Evolutionary conservation across 2,113 vertebrate genomes (phyloP).

Genomic region (Salvelinus namaycush): DNA sequence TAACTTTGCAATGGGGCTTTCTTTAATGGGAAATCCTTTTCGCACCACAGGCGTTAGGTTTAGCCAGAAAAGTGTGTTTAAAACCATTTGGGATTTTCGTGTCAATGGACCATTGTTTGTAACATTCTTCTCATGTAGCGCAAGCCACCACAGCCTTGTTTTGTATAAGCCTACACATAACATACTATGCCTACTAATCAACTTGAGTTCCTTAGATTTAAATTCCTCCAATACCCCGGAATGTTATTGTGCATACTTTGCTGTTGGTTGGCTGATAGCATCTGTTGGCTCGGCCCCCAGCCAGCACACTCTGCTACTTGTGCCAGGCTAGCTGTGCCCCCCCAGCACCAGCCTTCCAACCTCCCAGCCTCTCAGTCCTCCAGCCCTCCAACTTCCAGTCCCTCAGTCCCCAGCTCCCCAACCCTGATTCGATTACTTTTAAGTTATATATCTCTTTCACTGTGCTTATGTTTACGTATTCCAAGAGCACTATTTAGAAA

Average conservation of each 20-base stretch:
- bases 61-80: not conserved
- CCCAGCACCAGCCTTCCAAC: not conserved
- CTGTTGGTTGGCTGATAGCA: constrained; percentile 32
- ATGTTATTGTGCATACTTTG: not conserved
- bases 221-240: not conserved
- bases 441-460: not conserved
- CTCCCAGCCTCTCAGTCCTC: not conserved
- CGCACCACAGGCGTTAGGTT: not conserved
- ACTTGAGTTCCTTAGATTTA: not conserved
- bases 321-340: not conserved
- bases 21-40: not conserved
- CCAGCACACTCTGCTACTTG: constrained; percentile 3
- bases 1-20: not conserved
- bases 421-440: too few species aligned
- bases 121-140: not conserved
- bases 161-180: not conserved
- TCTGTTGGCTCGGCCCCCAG: constrained; percentile 26
- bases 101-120: not conserved
- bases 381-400: not conserved
- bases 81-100: not conserved
- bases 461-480: not conserved
- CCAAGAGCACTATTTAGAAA: too few species aligned
- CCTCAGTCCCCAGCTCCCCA: not conserved
- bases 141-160: not conserved
- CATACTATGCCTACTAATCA: not conserved